Evolutionary conservation across 2,797 vertebrate genomes (phyloP), one percentile per base, ranked within the genome.

Genomic region (Sebastolobus altivelis): DNA sequence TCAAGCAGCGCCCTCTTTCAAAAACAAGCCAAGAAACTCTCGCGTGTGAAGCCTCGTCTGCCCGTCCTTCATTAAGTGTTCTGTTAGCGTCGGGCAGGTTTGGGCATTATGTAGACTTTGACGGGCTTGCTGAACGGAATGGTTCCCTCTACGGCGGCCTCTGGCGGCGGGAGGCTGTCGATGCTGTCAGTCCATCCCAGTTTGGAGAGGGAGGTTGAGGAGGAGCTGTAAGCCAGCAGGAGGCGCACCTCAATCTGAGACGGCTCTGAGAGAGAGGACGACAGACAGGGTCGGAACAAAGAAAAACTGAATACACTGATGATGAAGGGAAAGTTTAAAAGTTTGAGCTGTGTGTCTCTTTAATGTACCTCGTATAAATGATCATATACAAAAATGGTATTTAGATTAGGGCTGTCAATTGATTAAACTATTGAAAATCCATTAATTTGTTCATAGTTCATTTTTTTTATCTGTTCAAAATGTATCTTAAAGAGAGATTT

Each of bases 71-170:
- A 22, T 20, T 20, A 0, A 25, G 31, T 20, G 40, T 6, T 10
- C 4, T 1, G 5, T 96, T 83, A 99, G 77, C 98, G 95, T 2
- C 98, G 90, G n/a, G 97, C 95, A 1, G 97, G 97, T 89, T 99
- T 99, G 79, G 98, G 98, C 98, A 99, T 99, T 82, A 99, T 98
- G 84, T 94, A 98, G 60, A 99, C 98, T 90, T 98, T 99, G 77
- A 99, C 98, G 0, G 97, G 87, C 81, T 98, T 98, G 96, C 98
- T 98, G 90, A 99, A 97, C 0, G 97, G 96, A 10, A 99, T 98
- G 65, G 97, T 98, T 59, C 98, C 98, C 77, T 99, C 98, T 0
- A 96, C 98, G 66, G 94, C 86, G 0, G 87, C 95, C 72, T 98
- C 97, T 0, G 95, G 65, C 2, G 93, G 91, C 0, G 96, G 94